Base-by-base conservation (phyloP, 2,888 invertebrate species). In the Byasa hedistus region DNA sequence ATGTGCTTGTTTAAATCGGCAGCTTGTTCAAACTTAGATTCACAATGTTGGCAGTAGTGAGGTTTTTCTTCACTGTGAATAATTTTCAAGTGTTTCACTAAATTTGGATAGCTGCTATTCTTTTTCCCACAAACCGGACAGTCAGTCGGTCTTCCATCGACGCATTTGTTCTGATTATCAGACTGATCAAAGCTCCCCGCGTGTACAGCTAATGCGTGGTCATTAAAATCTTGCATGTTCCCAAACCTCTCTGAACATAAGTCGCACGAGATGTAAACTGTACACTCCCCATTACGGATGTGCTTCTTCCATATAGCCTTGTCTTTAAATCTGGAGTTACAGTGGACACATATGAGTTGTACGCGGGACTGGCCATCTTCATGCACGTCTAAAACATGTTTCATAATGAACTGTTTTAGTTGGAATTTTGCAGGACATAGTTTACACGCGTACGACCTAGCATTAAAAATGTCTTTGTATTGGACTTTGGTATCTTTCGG, bases 31-130 rank as follows among this genome's bases (percentile, higher is more conserved):
- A 92, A 94, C 72, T 92, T 93, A 27, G 92, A 84, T 57, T 93
- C 92, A 72, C 94, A 94, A 65, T 94, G 93, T 68, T 92, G 92
- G 72, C 94, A 94, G 74, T 93, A 92, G 66, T 94, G 90, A 56
- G 91, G 90, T 69, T 81, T 89, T 59, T 92, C 92, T 71, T 91
- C 89, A 54, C 85, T 84, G 68, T 92, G 91, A 65, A 91, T 87
- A 15, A 87, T 81, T 74, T 90, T 93, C 71, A 93, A 88, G 81
- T 94, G 94, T 74, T 93, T 91, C 15, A 93, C 86, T 84, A 94
- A 89, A 78, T 93, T 93, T 57, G 91, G 88, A 75, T 93, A 93
- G 72, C 84, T 91, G 56, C 89, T 92, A 72, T 92, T 93, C 72
- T 91, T 91, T 76, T 92, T 93, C 19, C 87, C 88, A 73, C 94